phyloP scores from a whole-genome alignment of 2,888 invertebrate genomes.

The Catocala nupta region DNA sequence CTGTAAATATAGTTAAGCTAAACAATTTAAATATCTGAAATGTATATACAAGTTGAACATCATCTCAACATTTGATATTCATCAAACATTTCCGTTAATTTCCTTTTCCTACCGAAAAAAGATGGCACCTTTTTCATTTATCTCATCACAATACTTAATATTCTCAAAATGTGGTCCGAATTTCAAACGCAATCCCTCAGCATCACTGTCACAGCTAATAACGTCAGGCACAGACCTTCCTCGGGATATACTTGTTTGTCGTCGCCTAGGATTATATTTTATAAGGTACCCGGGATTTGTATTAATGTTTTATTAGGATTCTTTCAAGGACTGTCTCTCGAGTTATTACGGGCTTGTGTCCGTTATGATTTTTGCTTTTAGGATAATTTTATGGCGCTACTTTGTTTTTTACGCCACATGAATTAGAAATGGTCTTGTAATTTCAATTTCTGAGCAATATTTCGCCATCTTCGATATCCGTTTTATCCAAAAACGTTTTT shows the following conservation, averaged over 20 bases:
- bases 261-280: slow-evolving; percentile 47
- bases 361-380: slow-evolving; percentile 16
- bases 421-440: not conserved
- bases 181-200: slow-evolving; percentile 20
- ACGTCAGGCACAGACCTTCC: slow-evolving; percentile 24
- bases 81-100: slow-evolving; percentile 2
- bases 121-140: slow-evolving; percentile 16
- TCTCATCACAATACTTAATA: slow-evolving; percentile 18
- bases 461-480: not conserved
- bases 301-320: slow-evolving; percentile 48
- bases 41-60: too few species aligned
- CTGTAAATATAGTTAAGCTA: too few species aligned
- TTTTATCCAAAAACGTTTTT: not conserved
- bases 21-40: too few species aligned
- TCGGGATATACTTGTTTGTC: slow-evolving; percentile 40
- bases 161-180: slow-evolving; percentile 16
- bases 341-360: slow-evolving; percentile 20
- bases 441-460: not conserved
- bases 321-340: slow-evolving; percentile 26
- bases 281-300: slow-evolving; percentile 36
- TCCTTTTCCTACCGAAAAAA: slow-evolving; percentile 8
- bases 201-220: slow-evolving; percentile 32
- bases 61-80: too few species aligned
- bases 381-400: slow-evolving; percentile 9
- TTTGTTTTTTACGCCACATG: slow-evolving; percentile 10